Evolutionary conservation across 2,888 invertebrate species (phyloP), one percentile per base, ranked within the genome.

Genomic region (Argyra leucocephala): DNA sequence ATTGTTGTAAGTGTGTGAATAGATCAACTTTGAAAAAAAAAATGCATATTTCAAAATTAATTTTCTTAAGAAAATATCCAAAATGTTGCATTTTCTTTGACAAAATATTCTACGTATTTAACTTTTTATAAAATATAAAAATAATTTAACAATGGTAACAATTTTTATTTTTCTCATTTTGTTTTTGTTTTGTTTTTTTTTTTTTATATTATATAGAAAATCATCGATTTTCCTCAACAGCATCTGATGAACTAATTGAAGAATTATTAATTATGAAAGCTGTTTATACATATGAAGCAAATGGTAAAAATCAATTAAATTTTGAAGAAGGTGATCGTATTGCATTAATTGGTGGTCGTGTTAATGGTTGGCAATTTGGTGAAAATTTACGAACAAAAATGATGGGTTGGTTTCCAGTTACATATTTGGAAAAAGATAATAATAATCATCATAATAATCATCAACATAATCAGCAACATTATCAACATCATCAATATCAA

Each of bases 311-410:
- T 81, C 95, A 96, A 80, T 84, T 96, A 67, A 91, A 90, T 76
- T 96, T 96, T 81, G 87, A 90, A 69, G 93, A 94, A 81, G 93
- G 93, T 68, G 96, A 96, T 79, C 84, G 91, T 67, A 88, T 96
- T 65, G 89, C 91, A 9, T 80, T 95, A 69, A 88, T 94, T 72
- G 96, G 95, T 23, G 93, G 93, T 73, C 85, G 92, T 71, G 93
- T 92, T 71, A 95, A 95, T 77, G 96, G 96, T 24, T 96, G 96
- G 96, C 95, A 96, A 80, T 96, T 94, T 74, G 96, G 96, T n/a
- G 94, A 95, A 78, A 96, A 96, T 80, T 80, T 91, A 71, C 85
- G 93, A 65, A 93, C 92, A n/a, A 92, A 93, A 76, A 88, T 89
- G 75, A 89, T 91, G 70, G 96, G 96, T 37, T 96, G 96, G 96